phyloP scores from a whole-genome alignment of 2,888 invertebrate genomes.

The Cryptocheilus praepositus region DNA sequence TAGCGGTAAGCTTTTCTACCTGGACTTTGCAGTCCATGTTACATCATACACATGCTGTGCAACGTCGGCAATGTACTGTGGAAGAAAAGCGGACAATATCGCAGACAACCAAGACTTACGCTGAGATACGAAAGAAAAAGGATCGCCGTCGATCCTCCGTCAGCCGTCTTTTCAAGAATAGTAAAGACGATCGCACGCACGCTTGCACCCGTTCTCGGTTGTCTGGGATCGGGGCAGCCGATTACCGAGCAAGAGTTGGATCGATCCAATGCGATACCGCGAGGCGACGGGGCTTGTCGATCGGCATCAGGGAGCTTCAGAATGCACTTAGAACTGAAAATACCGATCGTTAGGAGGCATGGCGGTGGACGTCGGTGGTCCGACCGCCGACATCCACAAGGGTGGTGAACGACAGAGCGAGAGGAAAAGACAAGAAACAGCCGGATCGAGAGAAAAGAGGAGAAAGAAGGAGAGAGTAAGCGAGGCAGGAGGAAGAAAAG shows the following conservation, averaged over 20 bases:
- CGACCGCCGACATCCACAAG: slow-evolving; percentile 8
- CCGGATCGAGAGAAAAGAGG: slow-evolving; percentile 14
- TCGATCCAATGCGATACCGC: slow-evolving; percentile 3
- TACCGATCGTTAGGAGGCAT: slow-evolving; percentile 53
- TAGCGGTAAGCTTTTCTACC: too few relatives aligned
- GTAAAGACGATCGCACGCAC: too few relatives aligned
- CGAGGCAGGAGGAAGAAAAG: background rate
- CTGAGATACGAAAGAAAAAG: too few relatives aligned
- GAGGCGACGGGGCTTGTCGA: slow-evolving; percentile 4
- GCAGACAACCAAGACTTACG: too few relatives aligned
- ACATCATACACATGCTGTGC: too few relatives aligned
- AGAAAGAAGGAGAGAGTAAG: slow-evolving; percentile 4
- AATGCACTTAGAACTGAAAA: slow-evolving; percentile 48
- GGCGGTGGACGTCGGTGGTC: slow-evolving; percentile 57
- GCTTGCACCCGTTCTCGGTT: too few relatives aligned
- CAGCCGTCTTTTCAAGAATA: too few relatives aligned
- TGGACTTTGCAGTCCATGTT: too few relatives aligned
- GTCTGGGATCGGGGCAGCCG: background rate
- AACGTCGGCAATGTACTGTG: too few relatives aligned
- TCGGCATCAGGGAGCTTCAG: slow-evolving; percentile 21
- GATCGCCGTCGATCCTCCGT: too few relatives aligned
- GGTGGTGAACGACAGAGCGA: background rate
- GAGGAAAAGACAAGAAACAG: slow-evolving; percentile 10
- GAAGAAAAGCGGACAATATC: too few relatives aligned
- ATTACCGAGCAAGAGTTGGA: background rate